Evolutionary conservation across 2,113 vertebrate species (phyloP).

Genomic region (Chaetura pelagica): DNA sequence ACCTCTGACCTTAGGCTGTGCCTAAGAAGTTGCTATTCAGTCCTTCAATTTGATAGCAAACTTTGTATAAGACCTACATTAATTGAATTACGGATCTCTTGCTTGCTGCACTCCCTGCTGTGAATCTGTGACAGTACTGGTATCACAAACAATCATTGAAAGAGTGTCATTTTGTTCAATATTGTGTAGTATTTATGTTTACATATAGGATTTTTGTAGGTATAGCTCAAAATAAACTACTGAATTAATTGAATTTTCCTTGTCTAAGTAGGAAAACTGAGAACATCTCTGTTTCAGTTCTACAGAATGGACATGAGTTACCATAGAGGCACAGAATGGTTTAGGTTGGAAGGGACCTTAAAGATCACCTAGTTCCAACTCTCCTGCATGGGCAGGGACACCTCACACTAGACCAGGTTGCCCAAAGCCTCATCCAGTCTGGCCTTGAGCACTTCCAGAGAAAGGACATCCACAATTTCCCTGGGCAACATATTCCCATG

Average conservation of each 20-base stretch:
- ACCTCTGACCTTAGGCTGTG: not conserved
- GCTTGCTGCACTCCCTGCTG: not conserved
- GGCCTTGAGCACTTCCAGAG: too few relatives aligned
- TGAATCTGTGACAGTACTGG: not conserved
- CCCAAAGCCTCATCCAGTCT: too few relatives aligned
- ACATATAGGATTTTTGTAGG: not conserved
- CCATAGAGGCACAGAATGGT: too few relatives aligned
- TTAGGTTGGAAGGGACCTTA: too few relatives aligned
- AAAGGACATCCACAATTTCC: too few relatives aligned
- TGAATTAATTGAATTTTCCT: not conserved
- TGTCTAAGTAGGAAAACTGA: not conserved
- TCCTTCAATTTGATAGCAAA: not conserved
- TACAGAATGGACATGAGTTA: not conserved
- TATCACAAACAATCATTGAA: not conserved
- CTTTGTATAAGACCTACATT: not conserved
- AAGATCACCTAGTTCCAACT: too few relatives aligned
- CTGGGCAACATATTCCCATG: too few relatives aligned
- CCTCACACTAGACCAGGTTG: too few relatives aligned
- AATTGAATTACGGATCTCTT: not conserved
- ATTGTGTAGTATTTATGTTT: not conserved
- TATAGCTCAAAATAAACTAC: not conserved
- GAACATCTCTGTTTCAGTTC: not conserved
- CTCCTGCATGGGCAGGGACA: too few relatives aligned
- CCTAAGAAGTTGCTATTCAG: not conserved
- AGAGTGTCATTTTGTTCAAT: not conserved